Percentiles rank a stretch among this genome's conserved stretches.
Conservation (phyloP, 1,140 invertebrate genomes). For the Drosophila yakuba region DNA sequence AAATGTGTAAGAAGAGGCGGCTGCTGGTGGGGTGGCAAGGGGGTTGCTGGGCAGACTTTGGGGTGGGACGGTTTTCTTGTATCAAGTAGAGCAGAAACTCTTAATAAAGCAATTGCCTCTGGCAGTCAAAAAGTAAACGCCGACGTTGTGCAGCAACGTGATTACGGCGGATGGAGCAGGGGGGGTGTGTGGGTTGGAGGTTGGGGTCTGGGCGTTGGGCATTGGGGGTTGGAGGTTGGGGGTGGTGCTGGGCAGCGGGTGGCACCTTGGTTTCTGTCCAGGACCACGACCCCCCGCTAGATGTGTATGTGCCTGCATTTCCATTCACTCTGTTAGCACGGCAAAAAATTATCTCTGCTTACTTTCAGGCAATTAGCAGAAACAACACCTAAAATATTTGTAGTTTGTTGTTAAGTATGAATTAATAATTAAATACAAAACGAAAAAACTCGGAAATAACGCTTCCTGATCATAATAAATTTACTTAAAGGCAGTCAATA, state of each 20-base stretch:
- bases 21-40: not conserved
- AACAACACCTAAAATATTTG: too few relatives aligned
- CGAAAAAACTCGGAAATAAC: too few relatives aligned
- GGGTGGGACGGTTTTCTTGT: conserved; percentile 37
- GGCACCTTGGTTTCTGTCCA: conserved; percentile 31
- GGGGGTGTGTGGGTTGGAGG: conserved; percentile 5
- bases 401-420: too few relatives aligned
- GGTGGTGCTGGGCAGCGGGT: not conserved
- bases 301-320: conserved; percentile 18
- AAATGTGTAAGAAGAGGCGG: conserved; percentile 42
- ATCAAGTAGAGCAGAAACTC: conserved; percentile 84
- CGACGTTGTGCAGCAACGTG: conserved; percentile 78
- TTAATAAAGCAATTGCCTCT: conserved; percentile 85
- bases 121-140: conserved; percentile 84
- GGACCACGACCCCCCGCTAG: conserved; percentile 56
- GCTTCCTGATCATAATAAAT: too few relatives aligned
- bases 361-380: too few relatives aligned
- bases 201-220: not conserved
- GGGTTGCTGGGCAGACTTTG: conserved; percentile 9
- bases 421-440: too few relatives aligned
- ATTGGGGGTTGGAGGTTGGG: not conserved
- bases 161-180: conserved; percentile 49
- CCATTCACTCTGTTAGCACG: not conserved
- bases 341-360: not conserved
- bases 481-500: too few relatives aligned